Evolutionary conservation across 2,797 vertebrate species (phyloP).

Genomic region (Pseudopleuronectes americanus): DNA sequence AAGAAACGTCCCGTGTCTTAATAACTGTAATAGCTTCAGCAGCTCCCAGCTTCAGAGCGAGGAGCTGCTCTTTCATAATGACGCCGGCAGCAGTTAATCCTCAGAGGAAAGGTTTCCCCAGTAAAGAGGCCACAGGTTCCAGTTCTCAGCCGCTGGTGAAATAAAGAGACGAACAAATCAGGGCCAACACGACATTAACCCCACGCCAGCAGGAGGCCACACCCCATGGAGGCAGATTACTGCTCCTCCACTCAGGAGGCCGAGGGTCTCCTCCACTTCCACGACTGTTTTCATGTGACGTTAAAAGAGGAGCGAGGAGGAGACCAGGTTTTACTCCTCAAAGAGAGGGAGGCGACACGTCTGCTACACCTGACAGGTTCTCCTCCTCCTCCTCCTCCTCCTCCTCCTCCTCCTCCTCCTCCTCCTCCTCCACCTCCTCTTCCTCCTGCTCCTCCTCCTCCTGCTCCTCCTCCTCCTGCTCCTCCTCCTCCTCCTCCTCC

Average conservation of each 20-base stretch:
- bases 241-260: slow-evolving; percentile 34
- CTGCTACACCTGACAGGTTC: slow-evolving; percentile 57
- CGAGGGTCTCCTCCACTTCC: slow-evolving; percentile 38
- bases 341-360: slow-evolving; percentile 50
- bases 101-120: slow-evolving; percentile 46
- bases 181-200: slow-evolving; percentile 73
- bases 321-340: slow-evolving; percentile 52
- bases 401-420: too few species aligned
- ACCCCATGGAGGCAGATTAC: slow-evolving; percentile 73
- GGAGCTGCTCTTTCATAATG: slow-evolving; percentile 44
- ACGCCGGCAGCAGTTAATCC: slow-evolving; percentile 47
- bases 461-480: too few species aligned
- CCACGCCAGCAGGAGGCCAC: slow-evolving; percentile 49
- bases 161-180: slow-evolving; percentile 65
- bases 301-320: slow-evolving; percentile 53
- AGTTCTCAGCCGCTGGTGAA: slow-evolving; percentile 34
- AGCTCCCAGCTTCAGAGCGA: slow-evolving; percentile 16
- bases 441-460: too few species aligned
- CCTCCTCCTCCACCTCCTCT: too few species aligned
- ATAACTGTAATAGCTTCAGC: slow-evolving; percentile 44
- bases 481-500: too few species aligned
- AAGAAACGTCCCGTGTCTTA: slow-evolving; percentile 3
- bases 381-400: too few species aligned
- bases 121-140: slow-evolving; percentile 17
- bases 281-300: slow-evolving; percentile 46